phyloP scores from a whole-genome alignment of 1,140 invertebrate species.

The Zophobas morio region DNA sequence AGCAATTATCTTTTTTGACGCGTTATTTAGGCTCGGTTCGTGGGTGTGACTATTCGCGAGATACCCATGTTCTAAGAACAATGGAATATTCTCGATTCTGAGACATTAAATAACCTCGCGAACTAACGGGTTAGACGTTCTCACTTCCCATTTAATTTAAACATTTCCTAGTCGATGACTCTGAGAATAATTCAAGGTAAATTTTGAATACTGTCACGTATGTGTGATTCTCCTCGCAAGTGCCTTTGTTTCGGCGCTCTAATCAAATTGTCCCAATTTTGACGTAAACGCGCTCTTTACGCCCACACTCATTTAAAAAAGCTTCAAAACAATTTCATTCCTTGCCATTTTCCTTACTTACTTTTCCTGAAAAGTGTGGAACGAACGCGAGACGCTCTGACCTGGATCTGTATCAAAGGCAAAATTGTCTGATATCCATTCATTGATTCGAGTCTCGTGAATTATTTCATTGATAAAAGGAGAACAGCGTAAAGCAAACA shows the following conservation, averaged over 20 bases:
- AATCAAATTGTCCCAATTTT: conserved; percentile 6
- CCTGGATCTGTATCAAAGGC: conserved; percentile 34
- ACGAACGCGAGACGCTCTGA: conserved; percentile 38
- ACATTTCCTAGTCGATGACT: conserved; percentile 37
- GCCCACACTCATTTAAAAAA: neutral
- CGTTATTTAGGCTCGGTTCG: neutral
- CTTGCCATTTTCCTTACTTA: neutral
- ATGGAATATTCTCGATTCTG: conserved; percentile 34
- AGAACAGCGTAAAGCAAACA: conserved; percentile 38
- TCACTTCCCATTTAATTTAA: conserved; percentile 34
- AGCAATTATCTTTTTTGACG: conserved; percentile 12
- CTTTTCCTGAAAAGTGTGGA: neutral
- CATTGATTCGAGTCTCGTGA: conserved; percentile 45
- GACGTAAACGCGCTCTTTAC: neutral
- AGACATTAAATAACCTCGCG: conserved; percentile 30
- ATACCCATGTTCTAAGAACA: conserved; percentile 25
- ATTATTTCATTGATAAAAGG: conserved; percentile 47
- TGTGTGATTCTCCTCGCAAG: neutral
- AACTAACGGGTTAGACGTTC: conserved; percentile 28
- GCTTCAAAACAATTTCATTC: neutral
- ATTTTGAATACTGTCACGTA: conserved; percentile 11
- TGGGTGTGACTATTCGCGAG: conserved; percentile 17
- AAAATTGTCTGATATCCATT: conserved; percentile 43
- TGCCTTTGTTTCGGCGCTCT: neutral
- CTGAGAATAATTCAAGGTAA: conserved; percentile 13